A percentile compares a stretch with the other conserved stretches of the same genome.
phyloP scores from a whole-genome alignment of 2,888 invertebrate species.

The Drosophila macrospina region DNA sequence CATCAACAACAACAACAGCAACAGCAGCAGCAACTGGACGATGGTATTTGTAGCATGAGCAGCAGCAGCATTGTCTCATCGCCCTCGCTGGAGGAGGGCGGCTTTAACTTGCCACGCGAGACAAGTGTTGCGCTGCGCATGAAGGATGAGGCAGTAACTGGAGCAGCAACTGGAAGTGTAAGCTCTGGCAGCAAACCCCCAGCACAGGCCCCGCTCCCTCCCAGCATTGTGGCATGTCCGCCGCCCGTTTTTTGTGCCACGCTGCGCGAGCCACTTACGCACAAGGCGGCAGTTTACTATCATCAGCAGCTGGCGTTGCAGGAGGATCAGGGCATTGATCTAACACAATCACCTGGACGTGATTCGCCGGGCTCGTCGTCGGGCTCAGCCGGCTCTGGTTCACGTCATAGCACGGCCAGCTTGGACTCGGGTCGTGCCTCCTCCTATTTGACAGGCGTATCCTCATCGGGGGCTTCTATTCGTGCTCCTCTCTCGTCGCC shows the following conservation, averaged over 20 bases:
- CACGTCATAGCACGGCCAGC: slow-evolving; percentile 93
- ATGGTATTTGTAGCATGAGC: slow-evolving; percentile 82
- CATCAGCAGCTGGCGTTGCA: slow-evolving; percentile 93
- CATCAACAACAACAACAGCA: slow-evolving; percentile 72
- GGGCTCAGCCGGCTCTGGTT: slow-evolving; percentile 94
- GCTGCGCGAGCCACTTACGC: slow-evolving; percentile 88
- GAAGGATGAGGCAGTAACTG: slow-evolving; percentile 75
- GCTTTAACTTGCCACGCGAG: slow-evolving; percentile 85
- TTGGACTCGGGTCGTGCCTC: slow-evolving; percentile 97
- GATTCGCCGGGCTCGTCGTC: slow-evolving; percentile 96
- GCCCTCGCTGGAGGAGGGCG: slow-evolving; percentile 85
- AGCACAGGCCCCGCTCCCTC: slow-evolving; percentile 85
- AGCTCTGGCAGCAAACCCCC: slow-evolving; percentile 78
- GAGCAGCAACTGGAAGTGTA: slow-evolving; percentile 81
- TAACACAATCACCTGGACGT: slow-evolving; percentile 96
- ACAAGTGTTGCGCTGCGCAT: slow-evolving; percentile 85
- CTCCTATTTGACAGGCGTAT: slow-evolving; percentile 88
- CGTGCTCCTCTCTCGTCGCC: slow-evolving; percentile 87
- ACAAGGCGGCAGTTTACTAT: slow-evolving; percentile 92
- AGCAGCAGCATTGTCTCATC: slow-evolving; percentile 84
- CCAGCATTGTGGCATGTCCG: slow-evolving; percentile 85
- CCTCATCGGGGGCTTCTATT: slow-evolving; percentile 84
- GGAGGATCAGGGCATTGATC: slow-evolving; percentile 95
- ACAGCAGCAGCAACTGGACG: slow-evolving; percentile 73
- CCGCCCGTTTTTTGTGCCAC: slow-evolving; percentile 89